Conservation (phyloP, 2,113 vertebrate genomes). For the Cyprinodon variegatus region DNA sequence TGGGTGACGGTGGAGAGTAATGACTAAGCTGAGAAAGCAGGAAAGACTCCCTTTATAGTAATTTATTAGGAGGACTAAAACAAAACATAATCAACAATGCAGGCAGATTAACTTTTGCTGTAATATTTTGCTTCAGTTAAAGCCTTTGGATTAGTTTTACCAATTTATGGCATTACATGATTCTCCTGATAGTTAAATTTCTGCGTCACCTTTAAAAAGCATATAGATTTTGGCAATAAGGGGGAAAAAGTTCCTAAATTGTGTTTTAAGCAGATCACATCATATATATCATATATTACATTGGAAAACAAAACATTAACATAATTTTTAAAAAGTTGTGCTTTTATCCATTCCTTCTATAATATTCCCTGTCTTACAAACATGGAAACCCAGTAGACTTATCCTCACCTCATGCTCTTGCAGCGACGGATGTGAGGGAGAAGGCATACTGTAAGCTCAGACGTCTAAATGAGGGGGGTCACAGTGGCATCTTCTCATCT, state of each 20-base stretch:
- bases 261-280: neutral
- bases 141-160: neutral
- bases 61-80: neutral
- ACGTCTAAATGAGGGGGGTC: conserved; percentile 61
- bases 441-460: conserved; percentile 19
- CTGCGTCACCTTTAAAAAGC: neutral
- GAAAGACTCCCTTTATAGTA: neutral
- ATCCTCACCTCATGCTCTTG: conserved; percentile 14
- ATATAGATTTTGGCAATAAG: neutral
- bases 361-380: neutral
- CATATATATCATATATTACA: neutral
- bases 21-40: neutral
- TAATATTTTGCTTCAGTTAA: neutral
- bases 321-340: neutral
- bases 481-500: conserved; percentile 35
- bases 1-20: neutral
- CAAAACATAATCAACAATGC: neutral
- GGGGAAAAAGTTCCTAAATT: neutral
- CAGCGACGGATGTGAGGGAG: conserved; percentile 8
- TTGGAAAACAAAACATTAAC: neutral
- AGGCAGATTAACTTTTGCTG: neutral
- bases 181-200: neutral
- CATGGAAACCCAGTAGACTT: neutral
- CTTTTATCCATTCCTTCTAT: neutral
- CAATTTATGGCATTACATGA: neutral